Conservation (phyloP, 2,113 vertebrate genomes). For the Chionodraco myersi region DNA sequence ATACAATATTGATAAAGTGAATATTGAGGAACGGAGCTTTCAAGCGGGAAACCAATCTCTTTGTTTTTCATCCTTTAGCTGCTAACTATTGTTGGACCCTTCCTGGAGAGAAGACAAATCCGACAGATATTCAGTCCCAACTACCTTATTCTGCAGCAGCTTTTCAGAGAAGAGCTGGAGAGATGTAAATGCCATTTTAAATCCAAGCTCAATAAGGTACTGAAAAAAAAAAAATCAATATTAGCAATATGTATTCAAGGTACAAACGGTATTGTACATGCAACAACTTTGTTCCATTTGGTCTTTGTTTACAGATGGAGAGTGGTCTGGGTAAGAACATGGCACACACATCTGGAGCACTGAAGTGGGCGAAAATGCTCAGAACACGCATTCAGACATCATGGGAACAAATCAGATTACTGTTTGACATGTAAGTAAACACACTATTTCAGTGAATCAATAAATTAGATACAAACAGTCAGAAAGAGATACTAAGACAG, state of each 20-base stretch:
- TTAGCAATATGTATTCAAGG: background rate
- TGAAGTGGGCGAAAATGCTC: conserved; percentile 85
- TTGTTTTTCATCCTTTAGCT: conserved; percentile 75
- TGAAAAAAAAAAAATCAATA: background rate
- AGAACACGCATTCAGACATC: conserved; percentile 79
- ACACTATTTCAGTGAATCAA: background rate
- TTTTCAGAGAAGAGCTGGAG: conserved; percentile 83
- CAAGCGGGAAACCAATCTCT: background rate
- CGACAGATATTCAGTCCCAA: conserved; percentile 85
- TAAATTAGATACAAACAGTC: background rate
- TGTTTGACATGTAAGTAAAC: conserved; percentile 81
- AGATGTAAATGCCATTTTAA: conserved; percentile 82
- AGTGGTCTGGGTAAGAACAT: conserved; percentile 84
- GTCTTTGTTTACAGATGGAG: conserved; percentile 71
- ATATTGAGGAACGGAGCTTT: background rate
- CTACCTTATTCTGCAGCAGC: conserved; percentile 80
- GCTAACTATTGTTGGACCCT: conserved; percentile 83
- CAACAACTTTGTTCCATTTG: background rate
- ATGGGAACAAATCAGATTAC: conserved; percentile 81
- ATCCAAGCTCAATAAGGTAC: conserved; percentile 82
- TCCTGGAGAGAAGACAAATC: conserved; percentile 85
- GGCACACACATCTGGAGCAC: conserved; percentile 81
- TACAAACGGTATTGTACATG: background rate
- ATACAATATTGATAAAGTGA: background rate
- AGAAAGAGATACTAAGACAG: too few relatives aligned